Evolutionary conservation across 2,888 invertebrate species (phyloP).

Genomic region (Diarsia dahlii): DNA sequence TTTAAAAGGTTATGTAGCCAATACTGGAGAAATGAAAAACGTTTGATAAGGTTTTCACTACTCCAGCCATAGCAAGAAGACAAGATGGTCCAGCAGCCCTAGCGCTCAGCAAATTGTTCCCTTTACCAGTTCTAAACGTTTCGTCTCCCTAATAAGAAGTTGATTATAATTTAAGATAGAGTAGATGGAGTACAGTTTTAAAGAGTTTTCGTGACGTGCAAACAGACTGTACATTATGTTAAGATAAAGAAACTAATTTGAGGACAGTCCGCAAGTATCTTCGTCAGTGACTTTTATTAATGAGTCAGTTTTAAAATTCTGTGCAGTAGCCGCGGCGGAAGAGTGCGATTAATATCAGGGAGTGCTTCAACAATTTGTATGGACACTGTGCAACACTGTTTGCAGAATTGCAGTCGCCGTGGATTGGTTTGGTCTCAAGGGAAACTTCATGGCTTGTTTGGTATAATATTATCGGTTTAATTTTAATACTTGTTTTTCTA

Average conservation of each 20-base stretch:
- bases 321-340: conserved; percentile 67
- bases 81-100: background rate
- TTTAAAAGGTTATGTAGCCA: background rate
- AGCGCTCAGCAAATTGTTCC: conserved; percentile 32
- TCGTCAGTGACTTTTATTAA: conserved; percentile 76
- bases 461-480: background rate
- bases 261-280: conserved; percentile 55
- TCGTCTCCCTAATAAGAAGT: conserved; percentile 37
- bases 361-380: conserved; percentile 64
- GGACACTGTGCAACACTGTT: conserved; percentile 43
- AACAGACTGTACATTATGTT: conserved; percentile 55
- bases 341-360: conserved; percentile 73
- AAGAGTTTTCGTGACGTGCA: conserved; percentile 57
- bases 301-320: conserved; percentile 77
- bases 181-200: conserved; percentile 41
- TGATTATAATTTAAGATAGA: conserved; percentile 65
- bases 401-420: conserved; percentile 32
- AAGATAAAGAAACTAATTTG: conserved; percentile 65
- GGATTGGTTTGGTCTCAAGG: conserved; percentile 25
- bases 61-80: conserved; percentile 9
- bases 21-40: background rate
- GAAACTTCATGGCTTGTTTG: background rate
- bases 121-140: conserved; percentile 40
- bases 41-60: background rate
- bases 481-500: background rate